These are phyloP conservation scores for Recurvirostra avosetta DNA, from an alignment of 2,113 vertebrate species.

Conservation along the genomic window DNA sequence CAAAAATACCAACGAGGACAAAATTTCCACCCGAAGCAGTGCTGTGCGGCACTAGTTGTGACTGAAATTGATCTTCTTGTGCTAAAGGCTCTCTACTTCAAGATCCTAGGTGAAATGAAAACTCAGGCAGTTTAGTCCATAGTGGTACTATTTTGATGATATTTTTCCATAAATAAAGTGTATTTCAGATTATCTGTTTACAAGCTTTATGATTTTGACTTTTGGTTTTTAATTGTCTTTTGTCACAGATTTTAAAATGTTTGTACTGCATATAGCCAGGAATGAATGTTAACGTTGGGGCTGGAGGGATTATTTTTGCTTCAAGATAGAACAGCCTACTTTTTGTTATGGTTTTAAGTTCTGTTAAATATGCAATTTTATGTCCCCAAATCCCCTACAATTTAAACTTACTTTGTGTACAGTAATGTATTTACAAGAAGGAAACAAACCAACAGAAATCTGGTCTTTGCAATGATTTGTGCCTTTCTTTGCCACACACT, in stretches of 20 bases:
- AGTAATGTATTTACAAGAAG: constrained; percentile 72
- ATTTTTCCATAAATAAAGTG: constrained; percentile 86
- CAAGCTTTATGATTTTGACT: constrained; percentile 85
- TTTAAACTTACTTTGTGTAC: constrained; percentile 64
- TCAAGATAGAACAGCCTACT: constrained; percentile 61
- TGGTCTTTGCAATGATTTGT: constrained; percentile 81
- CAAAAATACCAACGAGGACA: constrained; percentile 71
- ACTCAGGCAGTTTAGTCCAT: constrained; percentile 83
- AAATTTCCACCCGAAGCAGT: constrained; percentile 57
- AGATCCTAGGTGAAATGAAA: constrained; percentile 77
- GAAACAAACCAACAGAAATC: constrained; percentile 69
- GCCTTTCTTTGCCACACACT: constrained; percentile 81
- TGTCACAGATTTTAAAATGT: constrained; percentile 77
- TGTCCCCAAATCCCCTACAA: constrained; percentile 48
- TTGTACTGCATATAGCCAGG: constrained; percentile 74
- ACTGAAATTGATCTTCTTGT: constrained; percentile 75
- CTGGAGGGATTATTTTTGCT: constrained; percentile 69
- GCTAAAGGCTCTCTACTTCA: constrained; percentile 80
- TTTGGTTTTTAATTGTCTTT: constrained; percentile 79
- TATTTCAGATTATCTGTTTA: constrained; percentile 85
- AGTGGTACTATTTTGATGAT: constrained; percentile 90
- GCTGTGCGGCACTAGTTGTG: constrained; percentile 70
- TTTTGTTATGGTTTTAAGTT: constrained; percentile 64
- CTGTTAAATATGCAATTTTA: constrained; percentile 79
- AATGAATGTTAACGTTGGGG: constrained; percentile 65